These are phyloP conservation scores for Prietella phreatophila DNA, from an alignment of 2,113 vertebrate species.

Conservation along the genomic window DNA sequence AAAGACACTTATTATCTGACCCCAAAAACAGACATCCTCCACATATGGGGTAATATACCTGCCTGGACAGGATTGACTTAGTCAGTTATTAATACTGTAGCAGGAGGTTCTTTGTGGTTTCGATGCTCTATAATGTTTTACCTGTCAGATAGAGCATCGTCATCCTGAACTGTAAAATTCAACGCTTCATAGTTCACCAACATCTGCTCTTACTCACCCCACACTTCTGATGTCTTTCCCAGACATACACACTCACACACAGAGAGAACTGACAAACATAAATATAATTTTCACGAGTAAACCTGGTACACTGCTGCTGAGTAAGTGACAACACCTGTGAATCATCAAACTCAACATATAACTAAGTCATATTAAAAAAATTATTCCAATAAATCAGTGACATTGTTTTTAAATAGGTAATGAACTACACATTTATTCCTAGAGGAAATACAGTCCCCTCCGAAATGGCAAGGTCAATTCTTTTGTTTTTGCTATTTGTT, in stretches of 20 bases:
- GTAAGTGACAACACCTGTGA: conserved; percentile 23
- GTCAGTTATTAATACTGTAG: background rate
- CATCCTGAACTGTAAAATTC: conserved; percentile 34
- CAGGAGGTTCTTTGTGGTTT: background rate
- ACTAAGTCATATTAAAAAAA: background rate
- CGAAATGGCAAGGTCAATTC: background rate
- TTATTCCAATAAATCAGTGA: background rate
- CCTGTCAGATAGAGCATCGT: background rate
- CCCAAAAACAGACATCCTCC: conserved; percentile 2
- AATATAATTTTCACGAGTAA: conserved; percentile 25
- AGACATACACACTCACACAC: conserved; percentile 25
- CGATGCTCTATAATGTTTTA: background rate
- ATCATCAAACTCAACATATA: conserved; percentile 5
- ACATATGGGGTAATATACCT: background rate
- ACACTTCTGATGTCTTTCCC: conserved; percentile 44
- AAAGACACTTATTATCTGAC: conserved; percentile 3
- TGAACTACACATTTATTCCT: background rate
- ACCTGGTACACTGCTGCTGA: conserved; percentile 6
- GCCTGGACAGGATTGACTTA: background rate
- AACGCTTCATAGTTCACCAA: conserved; percentile 9
- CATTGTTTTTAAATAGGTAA: background rate
- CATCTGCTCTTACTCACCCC: conserved; percentile 30
- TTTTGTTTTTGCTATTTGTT: background rate
- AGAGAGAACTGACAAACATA: conserved; percentile 24
- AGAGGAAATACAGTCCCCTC: background rate